phyloP scores from a whole-genome alignment of 2,113 vertebrate genomes.

The Cricetomys ansorgei region DNA sequence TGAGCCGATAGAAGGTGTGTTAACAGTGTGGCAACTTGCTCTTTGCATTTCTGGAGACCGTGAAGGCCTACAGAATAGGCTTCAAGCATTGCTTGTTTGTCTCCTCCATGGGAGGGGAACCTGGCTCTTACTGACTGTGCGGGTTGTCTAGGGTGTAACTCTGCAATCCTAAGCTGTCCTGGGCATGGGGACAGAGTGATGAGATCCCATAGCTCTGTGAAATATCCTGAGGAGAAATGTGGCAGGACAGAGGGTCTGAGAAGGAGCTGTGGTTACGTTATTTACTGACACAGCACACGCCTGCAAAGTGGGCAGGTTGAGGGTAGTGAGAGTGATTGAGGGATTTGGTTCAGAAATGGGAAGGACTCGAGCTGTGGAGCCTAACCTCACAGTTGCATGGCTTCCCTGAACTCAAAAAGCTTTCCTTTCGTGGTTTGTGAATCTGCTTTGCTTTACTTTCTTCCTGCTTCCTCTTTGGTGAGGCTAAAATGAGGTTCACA shows the following conservation, averaged over 20 bases:
- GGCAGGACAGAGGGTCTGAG: not conserved
- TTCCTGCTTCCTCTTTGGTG: not conserved
- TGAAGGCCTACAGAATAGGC: not conserved
- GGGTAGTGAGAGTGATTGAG: rapidly evolving
- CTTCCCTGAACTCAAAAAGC: not conserved
- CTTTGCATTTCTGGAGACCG: not conserved
- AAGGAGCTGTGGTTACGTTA: not conserved
- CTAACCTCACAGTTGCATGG: too few relatives aligned
- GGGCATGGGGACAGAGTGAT: not conserved
- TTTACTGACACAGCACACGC: not conserved
- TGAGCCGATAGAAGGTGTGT: not conserved
- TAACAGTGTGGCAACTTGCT: not conserved
- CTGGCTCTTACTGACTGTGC: not conserved
- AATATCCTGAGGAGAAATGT: not conserved
- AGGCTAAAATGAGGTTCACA: not conserved
- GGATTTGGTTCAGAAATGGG: not conserved
- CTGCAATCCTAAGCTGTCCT: not conserved
- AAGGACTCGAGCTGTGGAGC: rapidly evolving
- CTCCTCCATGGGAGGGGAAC: not conserved
- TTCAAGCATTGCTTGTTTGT: too few relatives aligned
- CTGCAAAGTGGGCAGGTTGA: rapidly evolving
- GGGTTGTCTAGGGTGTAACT: not conserved
- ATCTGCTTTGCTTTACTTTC: not conserved
- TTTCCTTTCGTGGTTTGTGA: not conserved
- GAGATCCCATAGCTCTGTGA: not conserved